phyloP scores from a whole-genome alignment of 1,140 invertebrate genomes.

The Rhyacophila brunnea region DNA sequence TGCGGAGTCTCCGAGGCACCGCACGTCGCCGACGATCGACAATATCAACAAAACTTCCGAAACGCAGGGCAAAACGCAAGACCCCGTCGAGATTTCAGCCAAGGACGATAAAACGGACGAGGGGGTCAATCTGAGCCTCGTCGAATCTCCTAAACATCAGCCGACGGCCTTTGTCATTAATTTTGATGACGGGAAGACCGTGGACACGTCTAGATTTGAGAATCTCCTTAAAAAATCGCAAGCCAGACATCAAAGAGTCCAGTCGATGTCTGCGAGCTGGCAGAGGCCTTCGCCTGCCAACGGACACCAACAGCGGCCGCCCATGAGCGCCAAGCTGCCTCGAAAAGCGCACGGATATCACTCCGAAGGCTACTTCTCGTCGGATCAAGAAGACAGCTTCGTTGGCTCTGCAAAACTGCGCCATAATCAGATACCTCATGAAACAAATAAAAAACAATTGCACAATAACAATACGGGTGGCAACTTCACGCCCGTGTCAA shows the following conservation, averaged over 20 bases:
- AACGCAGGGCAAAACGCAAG: conserved; percentile 1
- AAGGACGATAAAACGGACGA: conserved; percentile 10
- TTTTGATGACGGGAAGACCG: conserved; percentile 61
- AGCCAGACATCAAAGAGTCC: conserved; percentile 66
- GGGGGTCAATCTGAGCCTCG: conserved; percentile 11
- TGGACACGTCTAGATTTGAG: conserved; percentile 62
- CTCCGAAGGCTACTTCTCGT: conserved; percentile 69
- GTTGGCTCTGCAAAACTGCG: conserved; percentile 2
- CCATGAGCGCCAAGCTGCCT: conserved; percentile 58
- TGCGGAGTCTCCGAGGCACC: conserved; percentile 44
- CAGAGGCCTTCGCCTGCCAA: conserved; percentile 38
- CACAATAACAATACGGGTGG: neutral
- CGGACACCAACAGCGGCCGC: conserved; percentile 49
- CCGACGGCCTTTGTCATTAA: conserved; percentile 68
- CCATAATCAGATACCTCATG: conserved; percentile 3
- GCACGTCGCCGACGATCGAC: neutral
- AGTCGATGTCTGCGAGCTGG: conserved; percentile 60
- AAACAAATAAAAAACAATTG: neutral
- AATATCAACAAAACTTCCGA: neutral
- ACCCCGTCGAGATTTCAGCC: neutral
- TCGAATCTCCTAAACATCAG: conserved; percentile 44
- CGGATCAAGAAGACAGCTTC: conserved; percentile 60
- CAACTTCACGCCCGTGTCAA: conserved; percentile 9
- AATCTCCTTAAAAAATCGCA: conserved; percentile 69
- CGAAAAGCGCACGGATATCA: conserved; percentile 62